Base-by-base conservation (phyloP, 2,113 vertebrate species). In the Tricholaema leucomelas region DNA sequence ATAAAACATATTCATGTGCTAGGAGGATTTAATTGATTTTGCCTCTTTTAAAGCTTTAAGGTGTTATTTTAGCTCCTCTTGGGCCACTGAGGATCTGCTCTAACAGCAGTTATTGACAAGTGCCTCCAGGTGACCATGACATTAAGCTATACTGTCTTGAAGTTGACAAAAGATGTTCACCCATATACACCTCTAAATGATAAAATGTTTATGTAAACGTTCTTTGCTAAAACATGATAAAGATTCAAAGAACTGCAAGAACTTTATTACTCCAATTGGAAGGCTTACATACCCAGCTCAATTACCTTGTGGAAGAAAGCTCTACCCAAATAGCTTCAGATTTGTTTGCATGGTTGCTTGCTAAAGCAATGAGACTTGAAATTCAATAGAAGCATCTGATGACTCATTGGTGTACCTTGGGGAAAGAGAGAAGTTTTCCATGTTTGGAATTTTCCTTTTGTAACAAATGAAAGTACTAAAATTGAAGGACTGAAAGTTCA, bases 141-240 rank as follows among this genome's bases (percentile, higher is more conserved):
- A 48, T 23, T 11, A 73, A 67, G 12, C 6, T 85, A 6, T 12
- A 11, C 18, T 65, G 12, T 54, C 31, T 56, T 76, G 28, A 61
- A 38, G 3, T 76, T 87, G 61, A 31, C 18, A 58, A n/a, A 9
- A 76, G 9, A 50, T 54, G 61, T 76, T 91, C 9, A 35, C 13
- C 9, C 21, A 12, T 4, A 6, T 2, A 33, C 3, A 19, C 3
- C 0, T 3, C 1, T 3, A 33, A 54, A 85, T 23, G 14, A 33
- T 35, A 72, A 88, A 56, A 64, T 14, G 12, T 3, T n/a, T 56
- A 38, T 16, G 9, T 18, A 69, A 81, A 71, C 21, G 2, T 64
- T 73, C 20, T 66, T 61, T 33, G 33, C 31, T 64, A 24, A 82
- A 70, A 46, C 2, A 16, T 8, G 6, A 56, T 25, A 73, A 81